Conservation (phyloP, 2,113 vertebrate species). For the Indri indri region DNA sequence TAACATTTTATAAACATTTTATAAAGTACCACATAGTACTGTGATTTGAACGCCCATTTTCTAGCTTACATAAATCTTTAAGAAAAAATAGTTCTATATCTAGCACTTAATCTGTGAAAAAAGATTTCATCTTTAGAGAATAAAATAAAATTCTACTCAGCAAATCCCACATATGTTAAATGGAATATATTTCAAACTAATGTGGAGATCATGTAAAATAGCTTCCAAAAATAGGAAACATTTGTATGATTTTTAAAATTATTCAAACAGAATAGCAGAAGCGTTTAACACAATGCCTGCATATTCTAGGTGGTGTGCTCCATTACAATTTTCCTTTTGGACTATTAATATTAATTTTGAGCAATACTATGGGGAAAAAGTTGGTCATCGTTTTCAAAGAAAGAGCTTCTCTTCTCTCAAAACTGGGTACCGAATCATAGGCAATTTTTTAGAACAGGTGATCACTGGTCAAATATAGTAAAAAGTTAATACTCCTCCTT, state of each 20-base stretch:
- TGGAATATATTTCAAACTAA: neutral
- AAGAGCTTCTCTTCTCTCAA: neutral
- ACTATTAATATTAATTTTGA: neutral
- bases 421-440: neutral
- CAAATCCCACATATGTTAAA: slow-evolving; percentile 6
- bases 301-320: neutral
- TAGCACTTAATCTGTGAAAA: neutral
- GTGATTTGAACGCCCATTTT: neutral
- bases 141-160: slow-evolving; percentile 26
- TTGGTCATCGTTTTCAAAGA: neutral
- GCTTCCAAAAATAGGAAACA: slow-evolving; percentile 7
- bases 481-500: neutral
- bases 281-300: neutral
- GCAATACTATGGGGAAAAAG: neutral
- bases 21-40: neutral
- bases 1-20: neutral
- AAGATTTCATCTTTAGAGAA: slow-evolving; percentile 14
- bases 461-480: neutral
- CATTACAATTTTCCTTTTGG: neutral
- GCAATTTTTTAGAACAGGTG: neutral
- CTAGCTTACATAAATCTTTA: neutral
- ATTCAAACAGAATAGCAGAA: neutral
- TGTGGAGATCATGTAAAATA: neutral
- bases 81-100: neutral
- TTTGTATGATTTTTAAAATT: neutral